Percentiles rank a stretch among this genome's conserved stretches.
These are phyloP conservation scores for Drosophila guanche DNA, from an alignment of 1,140 invertebrate species.

Conservation along the genomic window DNA sequence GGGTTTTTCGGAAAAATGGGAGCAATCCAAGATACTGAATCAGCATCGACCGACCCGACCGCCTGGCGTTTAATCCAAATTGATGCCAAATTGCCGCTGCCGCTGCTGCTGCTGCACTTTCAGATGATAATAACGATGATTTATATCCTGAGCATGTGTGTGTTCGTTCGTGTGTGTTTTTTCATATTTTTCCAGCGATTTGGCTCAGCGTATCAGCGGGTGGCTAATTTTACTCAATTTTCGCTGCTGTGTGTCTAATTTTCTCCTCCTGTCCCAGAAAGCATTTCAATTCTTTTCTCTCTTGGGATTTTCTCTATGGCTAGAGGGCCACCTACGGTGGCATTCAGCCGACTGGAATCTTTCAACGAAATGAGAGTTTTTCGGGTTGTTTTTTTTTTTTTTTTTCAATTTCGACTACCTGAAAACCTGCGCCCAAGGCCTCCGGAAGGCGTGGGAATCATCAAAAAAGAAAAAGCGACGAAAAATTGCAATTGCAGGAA, in stretches of 20 bases:
- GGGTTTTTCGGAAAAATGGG: slow-evolving; percentile 6
- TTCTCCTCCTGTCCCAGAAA: slow-evolving; percentile 37
- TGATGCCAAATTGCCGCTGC: slow-evolving; percentile 66
- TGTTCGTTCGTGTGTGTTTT: slow-evolving; percentile 6
- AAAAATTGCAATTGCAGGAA: slow-evolving; percentile 65
- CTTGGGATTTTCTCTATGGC: slow-evolving; percentile 13
- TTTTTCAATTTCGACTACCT: slow-evolving; percentile 39
- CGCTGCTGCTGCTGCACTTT: slow-evolving; percentile 27
- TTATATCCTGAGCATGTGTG: slow-evolving; percentile 20
- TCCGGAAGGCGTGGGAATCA: slow-evolving; percentile 59
- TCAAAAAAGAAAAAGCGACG: slow-evolving; percentile 27
- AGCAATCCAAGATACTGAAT: background rate
- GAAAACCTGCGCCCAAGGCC: slow-evolving; percentile 15
- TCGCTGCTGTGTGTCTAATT: slow-evolving; percentile 40
- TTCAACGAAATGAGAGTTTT: slow-evolving; percentile 22
- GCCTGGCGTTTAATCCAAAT: slow-evolving; percentile 27
- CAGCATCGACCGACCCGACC: too few relatives aligned
- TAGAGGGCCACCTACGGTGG: slow-evolving; percentile 60
- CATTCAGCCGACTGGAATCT: slow-evolving; percentile 31
- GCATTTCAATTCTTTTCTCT: slow-evolving; percentile 45
- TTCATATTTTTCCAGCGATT: slow-evolving; percentile 33
- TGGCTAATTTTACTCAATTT: slow-evolving; percentile 69
- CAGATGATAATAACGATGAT: slow-evolving; percentile 47
- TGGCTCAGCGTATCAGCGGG: slow-evolving; percentile 53
- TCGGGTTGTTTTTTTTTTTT: slow-evolving; percentile 27